These are phyloP conservation scores for Myathropa florea DNA, from an alignment of 2,888 invertebrate species.

Conservation along the genomic window DNA sequence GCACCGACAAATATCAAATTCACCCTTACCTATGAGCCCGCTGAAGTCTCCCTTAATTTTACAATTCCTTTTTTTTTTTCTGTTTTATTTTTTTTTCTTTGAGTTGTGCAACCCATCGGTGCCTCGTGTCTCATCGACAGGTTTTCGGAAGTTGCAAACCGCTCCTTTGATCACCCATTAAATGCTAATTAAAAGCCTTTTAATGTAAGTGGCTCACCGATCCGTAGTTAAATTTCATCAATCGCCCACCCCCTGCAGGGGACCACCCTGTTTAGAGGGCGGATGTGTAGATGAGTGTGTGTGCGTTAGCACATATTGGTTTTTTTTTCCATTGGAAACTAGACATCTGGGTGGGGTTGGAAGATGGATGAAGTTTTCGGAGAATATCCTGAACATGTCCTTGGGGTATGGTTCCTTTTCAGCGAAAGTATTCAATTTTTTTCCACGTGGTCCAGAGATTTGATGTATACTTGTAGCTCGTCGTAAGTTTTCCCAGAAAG, in stretches of 20 bases:
- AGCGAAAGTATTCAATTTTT: background rate
- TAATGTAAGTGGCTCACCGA: conserved; percentile 52
- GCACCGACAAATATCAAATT: conserved; percentile 1
- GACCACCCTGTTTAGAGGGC: too few species aligned
- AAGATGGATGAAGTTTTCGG: background rate
- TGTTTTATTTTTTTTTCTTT: background rate
- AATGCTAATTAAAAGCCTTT: conserved; percentile 62
- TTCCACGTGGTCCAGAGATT: too few species aligned
- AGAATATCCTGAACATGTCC: background rate
- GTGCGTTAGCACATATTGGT: background rate
- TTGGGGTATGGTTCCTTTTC: background rate
- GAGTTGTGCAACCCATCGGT: background rate
- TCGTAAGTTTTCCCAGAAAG: background rate
- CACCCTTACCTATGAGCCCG: background rate
- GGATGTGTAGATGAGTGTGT: background rate
- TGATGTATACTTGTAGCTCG: background rate
- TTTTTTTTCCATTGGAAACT: background rate
- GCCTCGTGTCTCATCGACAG: background rate
- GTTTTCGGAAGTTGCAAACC: conserved; percentile 33
- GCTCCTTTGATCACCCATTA: conserved; percentile 60
- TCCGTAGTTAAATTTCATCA: conserved; percentile 21
- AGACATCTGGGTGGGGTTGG: background rate
- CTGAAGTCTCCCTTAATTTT: conserved; percentile 2
- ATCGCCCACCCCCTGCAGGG: background rate
- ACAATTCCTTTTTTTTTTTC: background rate